Evolutionary conservation across 1,140 invertebrate genomes (phyloP), one percentile per base, ranked within the genome.

Genomic region (Sinella curviseta): DNA sequence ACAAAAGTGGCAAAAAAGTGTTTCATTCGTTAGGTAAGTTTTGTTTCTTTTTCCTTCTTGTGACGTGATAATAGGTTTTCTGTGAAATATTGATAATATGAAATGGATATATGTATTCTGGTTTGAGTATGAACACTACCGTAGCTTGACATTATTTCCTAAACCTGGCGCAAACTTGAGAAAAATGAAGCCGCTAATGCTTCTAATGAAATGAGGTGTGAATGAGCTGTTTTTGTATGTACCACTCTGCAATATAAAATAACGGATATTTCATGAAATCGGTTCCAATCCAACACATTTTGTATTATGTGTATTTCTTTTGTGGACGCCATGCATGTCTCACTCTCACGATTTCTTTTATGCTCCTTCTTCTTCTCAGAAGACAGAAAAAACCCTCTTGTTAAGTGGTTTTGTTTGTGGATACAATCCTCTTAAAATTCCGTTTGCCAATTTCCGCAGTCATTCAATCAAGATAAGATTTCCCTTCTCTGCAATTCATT

Each of bases 181-280:
- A n/a, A n/a, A n/a, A n/a, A 48, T 48, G 8, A 48, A 48, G 39
- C 39, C 39, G 8, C 39, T 48, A 48, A 48, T 48, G n/a, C 39
- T 48, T 48, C 39, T 20, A 12, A 20, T 48, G 39, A 48, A 48
- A n/a, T n/a, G 39, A 48, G 39, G 39, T 48, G 39, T 48, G 39
- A 48, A n/a, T n/a, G n/a, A 48, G 39, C 20, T 48, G 39, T 48
- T 48, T 48, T 12, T 20, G 39, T 20, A 48, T 20, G 39, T 48
- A 12, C 39, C 20, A 12, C 20, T 48, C 39, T 48, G 20, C n/a
- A n/a, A n/a, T n/a, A 20, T 48, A 48, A n/a, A 70, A 33, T 70
- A 70, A 70, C 65, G 65, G 65, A 70, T 31, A 14, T 33, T 70
- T 70, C 30, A 70, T 70, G 65, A 70, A 33, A 70, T 70, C 28